Conservation (phyloP, 2,113 vertebrate genomes). For the Syngnathus scovelli region DNA sequence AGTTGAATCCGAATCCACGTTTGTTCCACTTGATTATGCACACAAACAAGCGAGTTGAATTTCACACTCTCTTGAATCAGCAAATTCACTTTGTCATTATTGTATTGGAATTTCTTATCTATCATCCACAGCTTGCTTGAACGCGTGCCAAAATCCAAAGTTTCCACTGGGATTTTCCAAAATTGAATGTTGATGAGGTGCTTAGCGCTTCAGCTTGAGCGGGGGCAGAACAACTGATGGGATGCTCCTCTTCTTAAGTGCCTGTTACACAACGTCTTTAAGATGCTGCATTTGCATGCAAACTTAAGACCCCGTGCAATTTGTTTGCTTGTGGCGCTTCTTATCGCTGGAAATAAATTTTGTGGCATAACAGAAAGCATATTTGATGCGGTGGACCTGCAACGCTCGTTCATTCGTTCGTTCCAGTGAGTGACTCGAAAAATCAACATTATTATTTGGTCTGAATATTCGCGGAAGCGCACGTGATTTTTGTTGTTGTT, state of each 20-base stretch:
- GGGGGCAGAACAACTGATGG: slow-evolving; percentile 14
- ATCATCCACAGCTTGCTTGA: slow-evolving; percentile 14
- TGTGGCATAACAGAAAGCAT: neutral
- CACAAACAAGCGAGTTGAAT: slow-evolving; percentile 4
- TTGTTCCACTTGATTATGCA: slow-evolving; percentile 15
- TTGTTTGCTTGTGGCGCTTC: neutral
- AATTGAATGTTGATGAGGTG: slow-evolving; percentile 2
- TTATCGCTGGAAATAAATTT: neutral
- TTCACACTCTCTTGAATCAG: slow-evolving; percentile 10
- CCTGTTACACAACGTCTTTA: neutral
- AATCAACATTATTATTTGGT: neutral
- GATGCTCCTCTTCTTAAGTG: slow-evolving; percentile 34
- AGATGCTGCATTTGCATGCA: neutral
- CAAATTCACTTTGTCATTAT: neutral
- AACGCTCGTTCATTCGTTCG: neutral
- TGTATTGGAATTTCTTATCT: slow-evolving; percentile 27
- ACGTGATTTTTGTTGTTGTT: neutral
- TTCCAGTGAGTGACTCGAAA: neutral
- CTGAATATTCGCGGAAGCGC: neutral
- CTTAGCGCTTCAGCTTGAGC: slow-evolving; percentile 9
- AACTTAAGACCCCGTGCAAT: neutral
- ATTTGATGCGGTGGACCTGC: neutral
- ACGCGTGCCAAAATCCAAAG: neutral
- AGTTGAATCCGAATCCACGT: slow-evolving; percentile 5
- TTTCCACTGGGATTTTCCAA: slow-evolving; percentile 1